Evolutionary conservation across 2,113 vertebrate species (phyloP), one percentile per base, ranked within the genome.

Genomic region (Genyomyrus donnyi): DNA sequence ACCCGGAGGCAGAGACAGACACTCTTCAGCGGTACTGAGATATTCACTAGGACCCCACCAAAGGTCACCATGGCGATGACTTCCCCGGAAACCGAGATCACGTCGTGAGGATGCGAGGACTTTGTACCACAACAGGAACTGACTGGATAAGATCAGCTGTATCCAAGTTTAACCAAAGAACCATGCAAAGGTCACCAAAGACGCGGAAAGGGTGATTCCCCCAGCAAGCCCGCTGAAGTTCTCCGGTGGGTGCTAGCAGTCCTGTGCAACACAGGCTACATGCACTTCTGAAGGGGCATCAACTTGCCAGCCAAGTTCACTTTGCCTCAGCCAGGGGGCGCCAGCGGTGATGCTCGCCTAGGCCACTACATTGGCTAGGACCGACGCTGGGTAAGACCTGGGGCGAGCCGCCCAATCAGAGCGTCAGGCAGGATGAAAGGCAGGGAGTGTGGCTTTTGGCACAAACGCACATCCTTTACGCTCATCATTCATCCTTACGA

Each of bases 41-140:
- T 93, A 91, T 94, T 92, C 96, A 97, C 97, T 96, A 97, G 95
- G 96, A 97, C 95, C 97, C 97, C 97, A 98, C 94, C 94, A 96
- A 96, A 97, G 96, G 96, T 77, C 31, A 27, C 58, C 31, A 39
- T 77, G 21, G 3, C 1, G 24, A n/a, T n/a, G 7, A 39, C 4
- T 19, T 17, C 15, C 13, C 4, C 0, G 31, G 70, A 39, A 39
- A 77, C 35, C 0, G 31, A 77, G 70, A 39, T 0, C 70, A 77
- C 13, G 3, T 77, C 21, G 0, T 35, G 13, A 31, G 5, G 11
- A 17, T 77, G 17, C 11, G 5, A 17, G 31, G 31, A 62, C 56
- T 62, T 62, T 62, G 5, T 9, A 35, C 35, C 3, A 7, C 10
- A 42, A 2, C 74, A 17, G 17, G 9, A 80, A 42, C 4, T 42